Evolutionary conservation across 2,797 vertebrate genomes (phyloP).

Genomic region (Onychomys torridus): DNA sequence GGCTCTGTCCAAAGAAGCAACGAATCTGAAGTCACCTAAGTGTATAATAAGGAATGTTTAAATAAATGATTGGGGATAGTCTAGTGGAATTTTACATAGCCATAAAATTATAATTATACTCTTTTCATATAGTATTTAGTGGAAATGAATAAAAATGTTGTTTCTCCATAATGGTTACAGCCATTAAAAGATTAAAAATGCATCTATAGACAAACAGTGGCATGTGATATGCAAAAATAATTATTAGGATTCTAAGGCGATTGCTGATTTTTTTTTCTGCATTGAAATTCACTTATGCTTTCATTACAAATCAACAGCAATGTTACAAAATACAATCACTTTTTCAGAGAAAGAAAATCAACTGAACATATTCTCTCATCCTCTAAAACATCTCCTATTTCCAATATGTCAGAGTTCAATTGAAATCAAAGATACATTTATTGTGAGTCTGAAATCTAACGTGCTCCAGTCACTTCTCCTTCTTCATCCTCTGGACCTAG

Average conservation of each 20-base stretch:
- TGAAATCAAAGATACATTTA: neutral
- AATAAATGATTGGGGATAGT: slow-evolving; percentile 33
- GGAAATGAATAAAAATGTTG: slow-evolving; percentile 44
- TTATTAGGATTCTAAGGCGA: neutral
- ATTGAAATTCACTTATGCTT: neutral
- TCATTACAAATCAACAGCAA: neutral
- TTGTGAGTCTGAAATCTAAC: neutral
- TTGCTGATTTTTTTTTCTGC: neutral
- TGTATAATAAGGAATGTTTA: slow-evolving; percentile 44
- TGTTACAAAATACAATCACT: neutral
- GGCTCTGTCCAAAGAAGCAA: slow-evolving; percentile 34
- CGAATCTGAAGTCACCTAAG: slow-evolving; percentile 33
- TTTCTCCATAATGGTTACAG: slow-evolving; percentile 38
- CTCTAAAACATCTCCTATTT: neutral
- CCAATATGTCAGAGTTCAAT: neutral
- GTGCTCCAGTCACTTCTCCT: neutral
- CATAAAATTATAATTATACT: slow-evolving; percentile 62
- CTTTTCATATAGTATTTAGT: neutral
- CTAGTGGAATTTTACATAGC: slow-evolving; percentile 54
- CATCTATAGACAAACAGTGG: neutral
- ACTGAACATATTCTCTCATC: neutral
- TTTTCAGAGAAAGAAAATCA: neutral
- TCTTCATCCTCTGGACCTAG: neutral
- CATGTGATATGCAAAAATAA: neutral
- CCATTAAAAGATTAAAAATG: neutral